Percentiles rank a stretch among this genome's conserved stretches.
Conservation (phyloP, 2,113 vertebrate genomes). For the Eurystomus gularis region DNA sequence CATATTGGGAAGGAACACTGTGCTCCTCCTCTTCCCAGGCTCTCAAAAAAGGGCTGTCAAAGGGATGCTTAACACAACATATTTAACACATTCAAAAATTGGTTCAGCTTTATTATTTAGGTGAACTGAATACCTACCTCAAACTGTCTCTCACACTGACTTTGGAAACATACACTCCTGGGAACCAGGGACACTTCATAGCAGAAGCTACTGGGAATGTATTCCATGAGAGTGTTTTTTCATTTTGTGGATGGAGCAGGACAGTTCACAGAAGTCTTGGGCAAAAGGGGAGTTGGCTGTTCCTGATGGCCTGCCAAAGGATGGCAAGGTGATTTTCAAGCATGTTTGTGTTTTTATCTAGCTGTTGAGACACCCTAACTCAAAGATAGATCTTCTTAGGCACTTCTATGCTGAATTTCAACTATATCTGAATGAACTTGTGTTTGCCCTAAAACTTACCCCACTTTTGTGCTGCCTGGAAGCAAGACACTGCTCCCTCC, state of each 20-base stretch:
- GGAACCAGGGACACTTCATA: background rate
- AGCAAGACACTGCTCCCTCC: too few relatives aligned
- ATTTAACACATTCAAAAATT: slow-evolving; percentile 19
- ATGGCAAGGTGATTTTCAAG: background rate
- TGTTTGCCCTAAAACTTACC: background rate
- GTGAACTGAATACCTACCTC: background rate
- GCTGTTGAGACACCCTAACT: background rate
- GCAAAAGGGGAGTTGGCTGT: background rate
- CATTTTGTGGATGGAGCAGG: background rate
- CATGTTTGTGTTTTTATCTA: background rate
- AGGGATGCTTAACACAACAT: background rate
- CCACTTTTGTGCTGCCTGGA: background rate
- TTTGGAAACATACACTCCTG: background rate
- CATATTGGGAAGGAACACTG: background rate
- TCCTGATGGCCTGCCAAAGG: background rate
- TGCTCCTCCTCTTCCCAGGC: background rate
- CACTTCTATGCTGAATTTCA: background rate
- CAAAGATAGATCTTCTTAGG: background rate
- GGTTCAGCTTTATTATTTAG: background rate
- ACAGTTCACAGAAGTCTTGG: background rate
- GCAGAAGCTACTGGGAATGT: background rate
- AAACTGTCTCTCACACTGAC: background rate
- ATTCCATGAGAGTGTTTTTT: background rate
- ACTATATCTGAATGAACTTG: background rate
- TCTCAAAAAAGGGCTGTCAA: slow-evolving; percentile 12